Evolutionary conservation across 2,113 vertebrate species (phyloP).

Genomic region (Carettochelys insculpta): DNA sequence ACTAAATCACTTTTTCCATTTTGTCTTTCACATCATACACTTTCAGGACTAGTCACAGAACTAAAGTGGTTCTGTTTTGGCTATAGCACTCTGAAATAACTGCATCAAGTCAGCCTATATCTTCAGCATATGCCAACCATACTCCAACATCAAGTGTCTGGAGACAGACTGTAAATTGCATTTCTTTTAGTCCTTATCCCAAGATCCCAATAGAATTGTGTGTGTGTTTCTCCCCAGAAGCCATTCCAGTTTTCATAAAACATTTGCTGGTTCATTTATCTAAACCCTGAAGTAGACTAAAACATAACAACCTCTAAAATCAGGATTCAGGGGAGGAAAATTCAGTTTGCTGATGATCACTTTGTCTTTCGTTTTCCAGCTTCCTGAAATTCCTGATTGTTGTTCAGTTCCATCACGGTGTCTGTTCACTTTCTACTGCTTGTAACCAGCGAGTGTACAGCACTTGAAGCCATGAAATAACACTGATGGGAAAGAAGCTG

Average conservation of each 20-base stretch:
- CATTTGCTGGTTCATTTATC: background rate
- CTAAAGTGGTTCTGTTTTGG: background rate
- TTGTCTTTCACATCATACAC: background rate
- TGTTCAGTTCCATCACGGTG: background rate
- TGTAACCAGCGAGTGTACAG: background rate
- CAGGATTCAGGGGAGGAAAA: background rate
- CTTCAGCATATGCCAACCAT: background rate
- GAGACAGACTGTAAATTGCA: background rate
- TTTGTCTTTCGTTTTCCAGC: background rate
- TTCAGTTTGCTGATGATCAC: background rate
- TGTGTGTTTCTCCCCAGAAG: background rate
- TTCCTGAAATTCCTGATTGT: background rate
- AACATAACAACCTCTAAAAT: background rate
- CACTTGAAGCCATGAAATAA: background rate
- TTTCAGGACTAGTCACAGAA: background rate
- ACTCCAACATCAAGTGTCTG: background rate
- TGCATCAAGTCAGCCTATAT: background rate
- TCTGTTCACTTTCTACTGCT: background rate
- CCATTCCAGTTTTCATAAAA: background rate
- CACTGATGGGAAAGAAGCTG: background rate
- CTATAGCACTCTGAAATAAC: background rate
- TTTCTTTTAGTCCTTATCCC: background rate
- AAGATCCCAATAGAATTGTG: background rate
- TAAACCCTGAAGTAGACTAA: background rate
- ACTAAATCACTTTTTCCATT: background rate